These are phyloP conservation scores for Callimorpha dominula DNA, from an alignment of 2,888 invertebrate species.

Conservation along the genomic window DNA sequence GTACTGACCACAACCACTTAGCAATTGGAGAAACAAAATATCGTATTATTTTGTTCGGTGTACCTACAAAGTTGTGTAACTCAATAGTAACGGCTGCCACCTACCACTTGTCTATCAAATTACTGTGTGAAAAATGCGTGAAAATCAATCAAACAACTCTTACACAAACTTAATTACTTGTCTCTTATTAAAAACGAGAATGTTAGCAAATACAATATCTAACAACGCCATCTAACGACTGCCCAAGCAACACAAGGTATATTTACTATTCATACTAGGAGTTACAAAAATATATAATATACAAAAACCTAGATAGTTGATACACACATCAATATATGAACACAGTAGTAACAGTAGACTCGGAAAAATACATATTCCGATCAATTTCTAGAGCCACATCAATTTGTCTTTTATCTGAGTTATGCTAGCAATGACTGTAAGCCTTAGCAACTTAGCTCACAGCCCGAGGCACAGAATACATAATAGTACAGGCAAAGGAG, in stretches of 20 bases:
- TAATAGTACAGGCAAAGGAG: background rate
- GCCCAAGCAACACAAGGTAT: background rate
- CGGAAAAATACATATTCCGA: background rate
- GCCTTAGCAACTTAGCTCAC: background rate
- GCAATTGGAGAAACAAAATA: background rate
- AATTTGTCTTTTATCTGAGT: background rate
- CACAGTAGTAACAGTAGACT: background rate
- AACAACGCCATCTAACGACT: background rate
- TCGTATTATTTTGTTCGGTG: slow-evolving; percentile 20
- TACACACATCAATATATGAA: background rate
- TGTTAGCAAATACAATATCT: background rate
- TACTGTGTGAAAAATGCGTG: slow-evolving; percentile 29
- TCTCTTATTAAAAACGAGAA: slow-evolving; percentile 27
- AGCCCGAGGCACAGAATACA: background rate
- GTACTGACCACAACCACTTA: background rate
- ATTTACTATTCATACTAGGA: background rate
- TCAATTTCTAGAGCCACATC: background rate
- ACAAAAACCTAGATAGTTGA: background rate
- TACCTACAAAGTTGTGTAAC: slow-evolving; percentile 30
- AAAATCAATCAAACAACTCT: slow-evolving; percentile 25
- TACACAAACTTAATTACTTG: slow-evolving; percentile 39
- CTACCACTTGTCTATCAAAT: slow-evolving; percentile 22
- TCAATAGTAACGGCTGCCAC: slow-evolving; percentile 27
- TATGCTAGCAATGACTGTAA: background rate
- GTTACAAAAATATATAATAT: background rate